Conservation (phyloP, 2,113 vertebrate genomes). For the Chaetura pelagica region DNA sequence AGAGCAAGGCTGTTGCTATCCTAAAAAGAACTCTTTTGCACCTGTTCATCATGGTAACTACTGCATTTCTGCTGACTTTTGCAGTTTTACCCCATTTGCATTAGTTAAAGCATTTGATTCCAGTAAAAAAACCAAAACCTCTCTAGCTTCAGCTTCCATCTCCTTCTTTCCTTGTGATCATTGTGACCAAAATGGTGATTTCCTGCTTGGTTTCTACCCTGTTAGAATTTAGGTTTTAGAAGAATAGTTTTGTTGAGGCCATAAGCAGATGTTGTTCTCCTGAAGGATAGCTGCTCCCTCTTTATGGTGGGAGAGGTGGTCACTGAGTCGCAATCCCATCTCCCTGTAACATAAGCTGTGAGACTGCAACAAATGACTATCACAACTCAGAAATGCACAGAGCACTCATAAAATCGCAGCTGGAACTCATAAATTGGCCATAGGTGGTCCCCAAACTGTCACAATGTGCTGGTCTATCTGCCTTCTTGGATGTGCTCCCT, state of each 20-base stretch:
- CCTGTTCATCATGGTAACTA: neutral
- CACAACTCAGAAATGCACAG: neutral
- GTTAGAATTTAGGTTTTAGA: neutral
- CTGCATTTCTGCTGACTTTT: neutral
- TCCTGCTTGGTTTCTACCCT: neutral
- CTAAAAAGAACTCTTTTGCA: neutral
- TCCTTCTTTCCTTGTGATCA: neutral
- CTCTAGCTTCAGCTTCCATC: neutral
- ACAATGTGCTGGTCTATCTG: neutral
- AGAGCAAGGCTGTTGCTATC: neutral
- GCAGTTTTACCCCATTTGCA: neutral
- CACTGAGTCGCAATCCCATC: neutral
- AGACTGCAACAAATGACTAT: neutral
- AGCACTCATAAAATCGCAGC: neutral
- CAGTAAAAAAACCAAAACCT: neutral
- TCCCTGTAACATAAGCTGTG: neutral
- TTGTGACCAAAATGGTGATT: neutral
- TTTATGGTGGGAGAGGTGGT: neutral
- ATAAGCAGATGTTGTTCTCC: neutral
- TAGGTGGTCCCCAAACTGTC: neutral
- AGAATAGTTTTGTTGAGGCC: neutral
- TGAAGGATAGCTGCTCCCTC: accelerated
- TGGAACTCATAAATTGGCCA: neutral
- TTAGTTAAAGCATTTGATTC: neutral
- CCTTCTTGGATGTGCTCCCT: neutral